phyloP scores from a whole-genome alignment of 2,888 invertebrate species.

The Xylota segnis region DNA sequence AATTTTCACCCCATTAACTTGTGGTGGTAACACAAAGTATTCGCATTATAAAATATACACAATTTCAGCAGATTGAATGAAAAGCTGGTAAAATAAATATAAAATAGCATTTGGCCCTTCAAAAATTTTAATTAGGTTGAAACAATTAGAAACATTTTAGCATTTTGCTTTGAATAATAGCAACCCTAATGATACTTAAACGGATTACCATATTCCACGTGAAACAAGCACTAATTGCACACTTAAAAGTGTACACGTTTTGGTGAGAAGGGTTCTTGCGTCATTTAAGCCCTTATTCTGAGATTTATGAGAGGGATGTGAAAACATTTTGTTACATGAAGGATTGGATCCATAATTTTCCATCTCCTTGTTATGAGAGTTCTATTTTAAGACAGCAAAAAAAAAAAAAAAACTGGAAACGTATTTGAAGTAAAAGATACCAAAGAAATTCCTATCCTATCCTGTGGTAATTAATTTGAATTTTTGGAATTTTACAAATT shows the following conservation, averaged over 20 bases:
- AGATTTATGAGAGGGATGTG: conserved; percentile 33
- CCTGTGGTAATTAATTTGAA: too few relatives aligned
- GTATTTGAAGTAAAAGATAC: too few relatives aligned
- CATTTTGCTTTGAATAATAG: conserved; percentile 54
- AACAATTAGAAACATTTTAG: conserved; percentile 53
- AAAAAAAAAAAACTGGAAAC: not conserved
- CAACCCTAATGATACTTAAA: conserved; percentile 55
- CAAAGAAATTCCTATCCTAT: not conserved
- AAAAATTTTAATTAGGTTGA: conserved; percentile 45
- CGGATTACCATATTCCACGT: conserved; percentile 52
- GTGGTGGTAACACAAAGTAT: not conserved
- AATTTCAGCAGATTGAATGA: conserved; percentile 17
- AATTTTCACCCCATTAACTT: not conserved
- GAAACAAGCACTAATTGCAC: conserved; percentile 62
- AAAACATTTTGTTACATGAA: conserved; percentile 1
- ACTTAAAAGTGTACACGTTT: conserved; percentile 6
- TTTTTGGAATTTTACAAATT: too few relatives aligned
- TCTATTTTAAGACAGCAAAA: not conserved
- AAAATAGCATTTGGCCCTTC: conserved; percentile 25
- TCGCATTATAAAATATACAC: conserved; percentile 17
- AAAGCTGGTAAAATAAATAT: not conserved
- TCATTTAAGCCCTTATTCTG: conserved; percentile 20
- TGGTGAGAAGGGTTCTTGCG: conserved; percentile 20
- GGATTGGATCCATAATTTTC: not conserved
- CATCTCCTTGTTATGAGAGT: not conserved